Evolutionary conservation across 2,888 invertebrate genomes (phyloP).

Genomic region (Imbricaverruca yamaguchii): DNA sequence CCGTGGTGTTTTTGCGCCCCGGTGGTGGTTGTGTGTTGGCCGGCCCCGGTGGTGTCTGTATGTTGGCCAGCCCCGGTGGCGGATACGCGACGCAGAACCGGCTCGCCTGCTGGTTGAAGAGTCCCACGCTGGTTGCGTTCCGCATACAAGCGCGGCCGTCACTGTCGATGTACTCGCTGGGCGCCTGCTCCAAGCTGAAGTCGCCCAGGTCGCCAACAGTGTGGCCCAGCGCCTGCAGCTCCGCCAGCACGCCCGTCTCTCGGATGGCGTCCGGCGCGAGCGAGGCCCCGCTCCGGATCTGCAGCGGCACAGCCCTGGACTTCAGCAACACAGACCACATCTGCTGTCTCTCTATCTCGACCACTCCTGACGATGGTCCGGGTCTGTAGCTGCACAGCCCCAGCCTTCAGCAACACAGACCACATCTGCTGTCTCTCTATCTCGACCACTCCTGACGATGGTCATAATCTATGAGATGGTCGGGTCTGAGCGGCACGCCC

Average conservation of each 20-base stretch:
- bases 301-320: not conserved
- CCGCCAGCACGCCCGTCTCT: not conserved
- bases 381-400: not conserved
- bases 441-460: too few relatives aligned
- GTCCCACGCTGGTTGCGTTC: not conserved
- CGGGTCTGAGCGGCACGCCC: not conserved
- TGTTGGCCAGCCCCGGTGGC: not conserved
- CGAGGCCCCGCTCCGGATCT: slow-evolving; percentile 2
- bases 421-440: too few relatives aligned
- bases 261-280: slow-evolving; percentile 11
- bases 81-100: not conserved
- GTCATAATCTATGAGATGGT: too few relatives aligned
- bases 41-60: too few relatives aligned
- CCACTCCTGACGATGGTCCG: not conserved
- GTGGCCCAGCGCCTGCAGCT: not conserved
- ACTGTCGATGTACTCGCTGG: not conserved
- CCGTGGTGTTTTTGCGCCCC: too few relatives aligned
- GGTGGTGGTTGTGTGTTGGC: too few relatives aligned
- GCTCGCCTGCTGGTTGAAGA: slow-evolving; percentile 5
- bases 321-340: too few relatives aligned
- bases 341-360: too few relatives aligned
- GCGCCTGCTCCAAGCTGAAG: not conserved
- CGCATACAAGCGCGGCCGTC: not conserved
- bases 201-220: slow-evolving; percentile 1
- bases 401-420: too few relatives aligned